Conservation (phyloP, 2,797 vertebrate species). For the Thamnophis elegans region DNA sequence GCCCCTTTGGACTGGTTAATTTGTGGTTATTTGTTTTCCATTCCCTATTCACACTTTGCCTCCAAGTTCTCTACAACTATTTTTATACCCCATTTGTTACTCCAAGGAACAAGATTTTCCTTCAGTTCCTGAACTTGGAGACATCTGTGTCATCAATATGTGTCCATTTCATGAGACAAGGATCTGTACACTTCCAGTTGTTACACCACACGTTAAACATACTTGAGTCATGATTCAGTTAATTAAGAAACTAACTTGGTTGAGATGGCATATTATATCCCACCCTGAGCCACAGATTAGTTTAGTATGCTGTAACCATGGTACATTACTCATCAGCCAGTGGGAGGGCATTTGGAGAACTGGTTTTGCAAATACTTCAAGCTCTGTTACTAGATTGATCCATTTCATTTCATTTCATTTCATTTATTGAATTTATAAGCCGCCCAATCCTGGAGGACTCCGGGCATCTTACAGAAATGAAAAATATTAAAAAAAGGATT, state of each 20-base stretch:
- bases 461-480: no score
- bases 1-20: background rate
- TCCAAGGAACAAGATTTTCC: background rate
- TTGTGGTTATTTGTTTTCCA: conserved; percentile 6
- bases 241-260: background rate
- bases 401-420: no score
- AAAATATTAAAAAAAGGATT: no score
- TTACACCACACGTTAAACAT: background rate
- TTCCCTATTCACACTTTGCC: background rate
- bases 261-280: background rate
- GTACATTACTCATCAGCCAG: background rate
- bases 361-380: background rate
- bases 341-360: background rate
- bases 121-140: background rate
- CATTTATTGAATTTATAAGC: no score
- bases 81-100: background rate
- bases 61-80: background rate
- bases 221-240: background rate
- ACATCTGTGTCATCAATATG: background rate
- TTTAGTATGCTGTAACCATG: background rate
- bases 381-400: background rate
- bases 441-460: no score
- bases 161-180: background rate
- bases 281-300: background rate
- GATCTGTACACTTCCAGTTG: background rate